Conservation (phyloP, 2,797 vertebrate genomes). For the Pipistrellus nathusii region DNA sequence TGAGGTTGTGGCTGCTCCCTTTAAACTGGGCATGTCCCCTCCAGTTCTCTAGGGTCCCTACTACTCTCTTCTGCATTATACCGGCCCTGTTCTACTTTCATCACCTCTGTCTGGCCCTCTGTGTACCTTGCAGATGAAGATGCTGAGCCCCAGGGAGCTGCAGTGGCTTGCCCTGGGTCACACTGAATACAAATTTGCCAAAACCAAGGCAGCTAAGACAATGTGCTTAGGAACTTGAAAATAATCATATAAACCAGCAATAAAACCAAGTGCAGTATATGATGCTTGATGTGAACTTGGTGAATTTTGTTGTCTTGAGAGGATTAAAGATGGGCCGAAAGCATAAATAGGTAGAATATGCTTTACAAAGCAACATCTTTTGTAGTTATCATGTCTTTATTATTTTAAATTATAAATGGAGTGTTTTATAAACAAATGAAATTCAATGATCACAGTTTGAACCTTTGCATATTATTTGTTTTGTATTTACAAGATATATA, state of each 20-base stretch:
- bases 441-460: background rate
- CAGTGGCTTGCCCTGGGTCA: background rate
- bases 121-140: background rate
- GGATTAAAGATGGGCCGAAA: background rate
- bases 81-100: fast-evolving
- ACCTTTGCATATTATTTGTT: background rate
- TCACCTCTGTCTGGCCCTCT: background rate
- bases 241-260: background rate
- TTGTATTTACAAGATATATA: background rate
- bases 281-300: background rate
- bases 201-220: background rate
- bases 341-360: background rate
- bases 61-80: fast-evolving
- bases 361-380: background rate
- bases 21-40: background rate
- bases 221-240: background rate
- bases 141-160: background rate
- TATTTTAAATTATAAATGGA: background rate
- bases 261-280: background rate
- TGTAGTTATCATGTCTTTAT: background rate
- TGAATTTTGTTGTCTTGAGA: background rate
- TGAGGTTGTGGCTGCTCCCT: background rate
- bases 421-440: background rate
- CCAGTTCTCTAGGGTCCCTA: background rate
- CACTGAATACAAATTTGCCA: background rate